A percentile compares a stretch with the other conserved stretches of the same genome.
phyloP scores from a whole-genome alignment of 2,113 vertebrate species.

The Piprites chloris region DNA sequence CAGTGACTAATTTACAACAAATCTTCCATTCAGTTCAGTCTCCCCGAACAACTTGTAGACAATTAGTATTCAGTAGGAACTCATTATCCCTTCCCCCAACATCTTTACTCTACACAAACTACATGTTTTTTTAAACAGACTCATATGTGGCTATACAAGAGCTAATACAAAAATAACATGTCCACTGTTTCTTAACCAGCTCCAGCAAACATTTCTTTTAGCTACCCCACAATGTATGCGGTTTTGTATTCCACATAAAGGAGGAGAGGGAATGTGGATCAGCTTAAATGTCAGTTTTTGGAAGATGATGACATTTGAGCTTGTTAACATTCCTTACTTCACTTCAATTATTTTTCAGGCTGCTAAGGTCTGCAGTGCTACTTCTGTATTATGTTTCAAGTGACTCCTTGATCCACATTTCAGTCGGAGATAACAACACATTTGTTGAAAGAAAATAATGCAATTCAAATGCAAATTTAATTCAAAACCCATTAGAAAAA shows the following conservation, averaged over 20 bases:
- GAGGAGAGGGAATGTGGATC: not conserved
- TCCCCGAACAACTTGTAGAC: slow-evolving; percentile 71
- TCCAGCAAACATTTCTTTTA: slow-evolving; percentile 33
- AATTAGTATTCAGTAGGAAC: slow-evolving; percentile 79
- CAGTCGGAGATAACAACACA: slow-evolving; percentile 11
- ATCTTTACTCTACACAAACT: slow-evolving; percentile 60
- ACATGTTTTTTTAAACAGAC: not conserved
- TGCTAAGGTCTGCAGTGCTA: slow-evolving; percentile 27
- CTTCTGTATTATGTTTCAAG: slow-evolving; percentile 65
- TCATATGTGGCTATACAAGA: slow-evolving; percentile 37
- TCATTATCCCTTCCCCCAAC: slow-evolving; percentile 71
- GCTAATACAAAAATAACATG: slow-evolving; percentile 38
- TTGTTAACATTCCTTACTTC: slow-evolving; percentile 79
- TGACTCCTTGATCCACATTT: slow-evolving; percentile 51
- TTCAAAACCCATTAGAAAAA: slow-evolving; percentile 29
- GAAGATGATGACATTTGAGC: slow-evolving; percentile 69
- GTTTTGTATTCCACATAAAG: slow-evolving; percentile 39
- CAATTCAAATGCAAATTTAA: slow-evolving; percentile 49
- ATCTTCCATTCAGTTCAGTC: slow-evolving; percentile 72
- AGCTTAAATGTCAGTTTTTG: slow-evolving; percentile 72
- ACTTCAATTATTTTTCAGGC: slow-evolving; percentile 72
- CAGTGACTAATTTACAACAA: slow-evolving; percentile 77
- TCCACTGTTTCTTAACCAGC: slow-evolving; percentile 1
- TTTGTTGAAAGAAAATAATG: slow-evolving; percentile 23
- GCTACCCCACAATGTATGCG: not conserved